Evolutionary conservation across 2,888 invertebrate genomes (phyloP), one percentile per base, ranked within the genome.

Genomic region (Osedax frankpressi): DNA sequence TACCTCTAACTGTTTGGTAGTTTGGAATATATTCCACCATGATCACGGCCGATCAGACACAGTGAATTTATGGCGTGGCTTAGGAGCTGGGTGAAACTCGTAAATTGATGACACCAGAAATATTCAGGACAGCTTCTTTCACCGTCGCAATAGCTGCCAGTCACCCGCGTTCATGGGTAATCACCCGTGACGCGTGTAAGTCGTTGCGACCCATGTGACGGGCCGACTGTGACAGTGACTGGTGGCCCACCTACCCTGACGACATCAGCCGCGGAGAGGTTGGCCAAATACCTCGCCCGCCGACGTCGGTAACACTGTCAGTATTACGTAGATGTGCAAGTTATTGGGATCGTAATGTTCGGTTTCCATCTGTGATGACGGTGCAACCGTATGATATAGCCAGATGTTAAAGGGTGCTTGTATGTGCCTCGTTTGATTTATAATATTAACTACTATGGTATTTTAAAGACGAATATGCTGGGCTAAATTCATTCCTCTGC

Each of bases 171-270:
- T 65, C 65, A 2, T 2, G 65, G 65, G 65, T 65, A 65, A 65
- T 65, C 65, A 65, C 65, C 65, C 65, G 65, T 65, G 65, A 65
- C 65, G 65, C n/a, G 65, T 65, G 63, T 2, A 19, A 65, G 65
- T 65, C 25, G 65, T 65, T 1, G 24, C 65, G 19, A 11, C 63
- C 63, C 63, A 62, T 62, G 63, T 62, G 63, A 62, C 63, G 63
- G 63, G 3, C 63, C 63, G 63, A 11, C 1, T 62, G 63, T 62
- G 65, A 65, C 65, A 65, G 65, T 65, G 65, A 65, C 65, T 14
- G 1, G 24, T 0, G 14, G 65, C 24, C 65, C 65, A n/a, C 24
- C 6, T 19, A 65, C 1, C 11, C 25, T 24, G 19, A 14, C 65
- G 14, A 2, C 24, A 19, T 14, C 65, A 65, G 6, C 65, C 2